Conservation (phyloP, 2,797 vertebrate genomes). For the Chaetophractus vellerosus region DNA sequence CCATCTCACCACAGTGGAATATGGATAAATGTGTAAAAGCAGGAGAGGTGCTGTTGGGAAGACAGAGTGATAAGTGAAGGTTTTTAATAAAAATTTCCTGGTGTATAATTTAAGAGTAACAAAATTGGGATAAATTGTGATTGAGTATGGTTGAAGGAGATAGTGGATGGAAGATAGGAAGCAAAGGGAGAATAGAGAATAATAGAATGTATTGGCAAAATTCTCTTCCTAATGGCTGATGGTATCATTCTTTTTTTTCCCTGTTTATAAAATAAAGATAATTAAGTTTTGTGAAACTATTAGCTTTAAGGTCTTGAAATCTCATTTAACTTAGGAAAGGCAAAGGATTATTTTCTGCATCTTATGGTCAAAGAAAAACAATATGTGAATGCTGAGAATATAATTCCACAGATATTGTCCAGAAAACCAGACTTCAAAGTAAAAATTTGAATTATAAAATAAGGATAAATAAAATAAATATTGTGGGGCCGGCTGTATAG, state of each 20-base stretch:
- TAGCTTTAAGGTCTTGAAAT: neutral
- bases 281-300: neutral
- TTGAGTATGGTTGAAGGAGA: neutral
- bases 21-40: neutral
- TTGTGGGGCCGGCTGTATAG: too few species aligned
- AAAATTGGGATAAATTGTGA: neutral
- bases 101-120: constrained; percentile 41
- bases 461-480: neutral
- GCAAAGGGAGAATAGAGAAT: neutral
- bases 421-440: neutral
- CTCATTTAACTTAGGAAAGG: constrained; percentile 12
- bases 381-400: neutral
- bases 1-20: neutral
- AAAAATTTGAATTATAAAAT: constrained; percentile 35
- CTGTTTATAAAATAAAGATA: constrained; percentile 2
- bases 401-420: neutral
- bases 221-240: neutral
- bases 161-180: neutral
- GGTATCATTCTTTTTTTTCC: neutral
- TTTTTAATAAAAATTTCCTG: constrained; percentile 46
- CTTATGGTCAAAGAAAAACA: neutral
- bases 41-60: constrained; percentile 13
- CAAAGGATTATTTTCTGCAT: neutral
- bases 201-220: neutral
- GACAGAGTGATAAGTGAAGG: neutral